Evolutionary conservation across 1,140 invertebrate genomes (phyloP).

Genomic region (Leptoteleia sp.): DNA sequence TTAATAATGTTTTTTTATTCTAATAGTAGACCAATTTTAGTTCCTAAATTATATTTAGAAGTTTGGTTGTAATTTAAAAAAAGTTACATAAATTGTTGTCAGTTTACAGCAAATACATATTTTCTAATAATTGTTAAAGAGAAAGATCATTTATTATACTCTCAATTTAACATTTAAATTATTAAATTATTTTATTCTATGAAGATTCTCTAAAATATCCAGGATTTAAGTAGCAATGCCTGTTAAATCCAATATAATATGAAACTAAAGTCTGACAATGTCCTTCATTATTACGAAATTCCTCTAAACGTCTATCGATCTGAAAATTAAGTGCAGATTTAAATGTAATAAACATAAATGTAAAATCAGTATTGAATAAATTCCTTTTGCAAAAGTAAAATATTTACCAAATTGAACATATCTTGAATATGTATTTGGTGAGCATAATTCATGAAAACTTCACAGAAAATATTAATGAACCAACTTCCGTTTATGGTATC

Average conservation of each 20-base stretch:
- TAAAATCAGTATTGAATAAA: too few relatives aligned
- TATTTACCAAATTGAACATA: slow-evolving; percentile 84
- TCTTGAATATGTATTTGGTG: slow-evolving; percentile 84
- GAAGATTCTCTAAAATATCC: slow-evolving; percentile 77
- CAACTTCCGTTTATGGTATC: slow-evolving; percentile 85
- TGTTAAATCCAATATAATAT: slow-evolving; percentile 83
- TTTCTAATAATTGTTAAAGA: too few relatives aligned
- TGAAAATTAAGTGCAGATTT: slow-evolving; percentile 26
- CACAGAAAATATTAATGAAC: slow-evolving; percentile 89
- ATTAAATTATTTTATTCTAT: too few relatives aligned
- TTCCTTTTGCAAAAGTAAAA: slow-evolving; percentile 8
- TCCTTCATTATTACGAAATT: slow-evolving; percentile 64
- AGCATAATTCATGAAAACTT: slow-evolving; percentile 87
- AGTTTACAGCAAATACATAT: too few relatives aligned
- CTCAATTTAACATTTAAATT: too few relatives aligned
- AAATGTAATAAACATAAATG: too few relatives aligned
- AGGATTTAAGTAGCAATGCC: slow-evolving; percentile 84
- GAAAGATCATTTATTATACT: too few relatives aligned
- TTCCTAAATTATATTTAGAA: too few relatives aligned
- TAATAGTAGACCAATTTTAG: too few relatives aligned
- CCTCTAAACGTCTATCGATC: slow-evolving; percentile 78
- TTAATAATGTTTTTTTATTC: too few relatives aligned
- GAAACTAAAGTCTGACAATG: slow-evolving; percentile 82
- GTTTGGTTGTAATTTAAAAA: too few relatives aligned
- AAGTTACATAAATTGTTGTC: too few relatives aligned